A percentile compares a stretch with the other conserved stretches of the same genome.
These are phyloP conservation scores for Agapetus fuscipes DNA, from an alignment of 2,888 invertebrate species.

Conservation along the genomic window DNA sequence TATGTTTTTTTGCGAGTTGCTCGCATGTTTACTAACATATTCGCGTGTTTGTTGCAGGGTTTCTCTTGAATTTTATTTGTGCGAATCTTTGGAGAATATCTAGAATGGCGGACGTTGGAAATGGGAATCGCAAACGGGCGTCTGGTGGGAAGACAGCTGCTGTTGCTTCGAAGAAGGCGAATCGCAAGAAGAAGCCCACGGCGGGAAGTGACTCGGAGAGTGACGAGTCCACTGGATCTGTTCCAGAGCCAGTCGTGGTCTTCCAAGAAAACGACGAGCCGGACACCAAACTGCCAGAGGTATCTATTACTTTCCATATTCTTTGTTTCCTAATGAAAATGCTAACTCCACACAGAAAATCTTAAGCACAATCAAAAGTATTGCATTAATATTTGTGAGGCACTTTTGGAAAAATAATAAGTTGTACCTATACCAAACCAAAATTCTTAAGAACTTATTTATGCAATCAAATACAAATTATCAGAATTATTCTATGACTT, in stretches of 20 bases:
- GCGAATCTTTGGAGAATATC: too few relatives aligned
- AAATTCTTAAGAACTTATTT: too few relatives aligned
- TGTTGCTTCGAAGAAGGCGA: conserved; percentile 25
- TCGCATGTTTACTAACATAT: too few relatives aligned
- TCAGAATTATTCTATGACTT: too few relatives aligned
- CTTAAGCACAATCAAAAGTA: background rate
- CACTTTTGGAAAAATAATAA: too few relatives aligned
- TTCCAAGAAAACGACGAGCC: conserved; percentile 47
- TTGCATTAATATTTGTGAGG: too few relatives aligned
- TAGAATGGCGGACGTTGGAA: conserved; percentile 19
- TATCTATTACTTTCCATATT: too few relatives aligned
- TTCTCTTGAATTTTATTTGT: too few relatives aligned
- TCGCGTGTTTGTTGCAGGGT: too few relatives aligned
- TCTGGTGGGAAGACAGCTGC: conserved; percentile 30
- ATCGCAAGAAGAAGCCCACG: conserved; percentile 28
- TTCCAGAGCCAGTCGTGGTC: conserved; percentile 39
- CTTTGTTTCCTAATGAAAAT: background rate
- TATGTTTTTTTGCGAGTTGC: too few relatives aligned
- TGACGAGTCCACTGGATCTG: conserved; percentile 26
- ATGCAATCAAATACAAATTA: too few relatives aligned
- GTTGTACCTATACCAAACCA: too few relatives aligned
- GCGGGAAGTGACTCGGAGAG: conserved; percentile 29
- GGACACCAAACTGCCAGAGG: conserved; percentile 53
- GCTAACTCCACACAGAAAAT: background rate
- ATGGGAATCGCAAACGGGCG: conserved; percentile 26